Evolutionary conservation across 2,797 vertebrate species (phyloP).

Genomic region (Mus spretus): DNA sequence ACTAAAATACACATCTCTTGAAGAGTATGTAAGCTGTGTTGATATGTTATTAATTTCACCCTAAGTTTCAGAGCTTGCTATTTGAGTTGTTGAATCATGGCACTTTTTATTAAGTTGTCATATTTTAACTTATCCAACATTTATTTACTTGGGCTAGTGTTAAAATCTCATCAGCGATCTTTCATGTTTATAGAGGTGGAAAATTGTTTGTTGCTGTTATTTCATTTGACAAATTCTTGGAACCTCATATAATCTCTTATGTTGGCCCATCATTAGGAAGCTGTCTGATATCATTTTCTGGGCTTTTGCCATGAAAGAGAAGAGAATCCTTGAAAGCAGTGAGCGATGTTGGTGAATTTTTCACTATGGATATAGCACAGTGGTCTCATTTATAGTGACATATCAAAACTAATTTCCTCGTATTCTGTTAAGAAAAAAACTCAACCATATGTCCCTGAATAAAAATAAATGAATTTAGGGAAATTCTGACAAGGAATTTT

Average conservation of each 20-base stretch:
- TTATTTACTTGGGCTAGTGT: constrained; percentile 40
- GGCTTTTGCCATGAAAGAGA: constrained; percentile 7
- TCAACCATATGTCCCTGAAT: constrained; percentile 44
- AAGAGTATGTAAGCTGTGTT: constrained; percentile 19
- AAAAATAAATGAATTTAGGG: constrained; percentile 66
- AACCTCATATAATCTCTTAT: not conserved
- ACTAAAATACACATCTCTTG: not conserved
- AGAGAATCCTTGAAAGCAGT: constrained; percentile 46
- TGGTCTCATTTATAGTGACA: constrained; percentile 38
- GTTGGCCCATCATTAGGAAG: not conserved
- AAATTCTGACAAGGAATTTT: constrained; percentile 69
- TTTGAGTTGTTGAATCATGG: constrained; percentile 58
- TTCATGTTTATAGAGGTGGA: constrained; percentile 68
- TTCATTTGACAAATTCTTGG: constrained; percentile 66
- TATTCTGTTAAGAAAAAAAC: constrained; percentile 56
- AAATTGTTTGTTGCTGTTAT: constrained; percentile 39
- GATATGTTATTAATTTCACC: constrained; percentile 53
- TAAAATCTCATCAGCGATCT: constrained; percentile 62
- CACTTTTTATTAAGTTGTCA: constrained; percentile 70
- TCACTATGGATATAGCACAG: not conserved
- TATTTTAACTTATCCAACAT: constrained; percentile 52
- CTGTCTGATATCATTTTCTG: not conserved
- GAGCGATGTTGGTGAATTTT: constrained; percentile 49
- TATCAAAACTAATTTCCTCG: constrained; percentile 68
- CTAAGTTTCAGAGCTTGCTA: constrained; percentile 5